Percentiles rank a stretch among this genome's conserved stretches.
phyloP scores from a whole-genome alignment of 2,888 invertebrate species.

The Macaria notata region DNA sequence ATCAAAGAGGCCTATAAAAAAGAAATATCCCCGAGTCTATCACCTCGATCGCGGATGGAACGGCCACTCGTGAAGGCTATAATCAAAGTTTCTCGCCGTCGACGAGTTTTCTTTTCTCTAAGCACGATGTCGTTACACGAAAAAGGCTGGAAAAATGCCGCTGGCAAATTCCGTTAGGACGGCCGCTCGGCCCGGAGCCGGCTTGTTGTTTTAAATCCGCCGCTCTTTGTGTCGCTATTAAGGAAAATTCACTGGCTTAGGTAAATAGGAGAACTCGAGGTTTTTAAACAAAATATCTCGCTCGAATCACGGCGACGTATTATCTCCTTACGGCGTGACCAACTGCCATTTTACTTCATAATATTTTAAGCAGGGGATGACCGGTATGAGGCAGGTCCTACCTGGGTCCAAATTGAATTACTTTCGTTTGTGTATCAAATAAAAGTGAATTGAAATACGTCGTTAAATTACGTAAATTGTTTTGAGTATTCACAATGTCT shows the following conservation, averaged over 20 bases:
- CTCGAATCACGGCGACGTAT: slow-evolving; percentile 28
- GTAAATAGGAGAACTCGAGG: slow-evolving; percentile 50
- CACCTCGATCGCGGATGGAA: slow-evolving; percentile 72
- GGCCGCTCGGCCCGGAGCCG: slow-evolving; percentile 45
- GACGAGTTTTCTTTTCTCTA: slow-evolving; percentile 78
- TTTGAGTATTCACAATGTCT: neutral
- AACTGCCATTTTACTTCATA: slow-evolving; percentile 35
- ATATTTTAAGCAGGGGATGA: slow-evolving; percentile 32
- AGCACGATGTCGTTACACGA: slow-evolving; percentile 79
- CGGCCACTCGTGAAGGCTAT: slow-evolving; percentile 77
- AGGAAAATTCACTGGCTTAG: slow-evolving; percentile 58
- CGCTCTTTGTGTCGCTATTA: slow-evolving; percentile 64
- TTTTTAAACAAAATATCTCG: slow-evolving; percentile 38
- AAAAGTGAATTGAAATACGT: neutral
- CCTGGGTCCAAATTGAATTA: slow-evolving; percentile 31
- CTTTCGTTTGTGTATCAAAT: slow-evolving; percentile 24
- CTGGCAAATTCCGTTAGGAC: slow-evolving; percentile 66
- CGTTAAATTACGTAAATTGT: slow-evolving; percentile 11
- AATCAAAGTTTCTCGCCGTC: slow-evolving; percentile 79
- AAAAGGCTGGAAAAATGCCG: slow-evolving; percentile 78
- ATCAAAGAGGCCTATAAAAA: slow-evolving; percentile 77
- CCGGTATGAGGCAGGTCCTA: slow-evolving; percentile 11
- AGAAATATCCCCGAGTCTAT: slow-evolving; percentile 75
- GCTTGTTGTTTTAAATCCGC: slow-evolving; percentile 68
- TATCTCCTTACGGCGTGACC: slow-evolving; percentile 34